Evolutionary conservation across 2,797 vertebrate species (phyloP).

Genomic region (Fistularia tabacaria): DNA sequence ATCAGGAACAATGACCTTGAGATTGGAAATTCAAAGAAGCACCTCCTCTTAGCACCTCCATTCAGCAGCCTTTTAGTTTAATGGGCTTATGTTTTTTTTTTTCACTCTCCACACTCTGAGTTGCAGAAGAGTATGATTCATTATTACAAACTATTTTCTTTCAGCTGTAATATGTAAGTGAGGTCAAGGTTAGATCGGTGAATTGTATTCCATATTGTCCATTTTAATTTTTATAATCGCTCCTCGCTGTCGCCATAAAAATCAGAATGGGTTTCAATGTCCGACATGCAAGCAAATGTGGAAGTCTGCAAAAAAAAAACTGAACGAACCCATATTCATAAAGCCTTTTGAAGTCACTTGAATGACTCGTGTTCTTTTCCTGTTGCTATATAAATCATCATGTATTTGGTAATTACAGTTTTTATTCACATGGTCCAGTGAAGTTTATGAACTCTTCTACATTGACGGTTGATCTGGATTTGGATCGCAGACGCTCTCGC

Average conservation of each 20-base stretch:
- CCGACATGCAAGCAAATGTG: too few relatives aligned
- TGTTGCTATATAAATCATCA: too few relatives aligned
- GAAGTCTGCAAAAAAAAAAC: too few relatives aligned
- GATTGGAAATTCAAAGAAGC: constrained; percentile 7
- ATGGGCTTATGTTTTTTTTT: constrained; percentile 25
- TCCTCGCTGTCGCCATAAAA: neutral
- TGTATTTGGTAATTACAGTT: too few relatives aligned
- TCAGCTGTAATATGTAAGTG: constrained; percentile 16
- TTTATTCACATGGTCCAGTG: too few relatives aligned
- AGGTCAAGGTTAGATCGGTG: constrained; percentile 33
- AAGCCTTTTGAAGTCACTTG: too few relatives aligned
- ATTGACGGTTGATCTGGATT: too few relatives aligned
- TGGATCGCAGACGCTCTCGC: too few relatives aligned
- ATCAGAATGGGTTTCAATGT: too few relatives aligned
- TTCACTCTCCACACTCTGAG: constrained; percentile 18
- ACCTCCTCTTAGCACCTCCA: constrained; percentile 13
- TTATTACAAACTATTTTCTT: constrained; percentile 38
- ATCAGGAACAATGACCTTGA: constrained; percentile 14
- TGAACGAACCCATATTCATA: too few relatives aligned
- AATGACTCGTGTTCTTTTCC: too few relatives aligned
- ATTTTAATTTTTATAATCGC: constrained; percentile 14
- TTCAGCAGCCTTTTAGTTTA: constrained; percentile 20
- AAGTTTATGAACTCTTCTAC: too few relatives aligned
- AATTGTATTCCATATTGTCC: constrained; percentile 17
- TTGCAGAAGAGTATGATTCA: constrained; percentile 21